phyloP scores from a whole-genome alignment of 1,140 invertebrate genomes.

The Scaptomyza montana region DNA sequence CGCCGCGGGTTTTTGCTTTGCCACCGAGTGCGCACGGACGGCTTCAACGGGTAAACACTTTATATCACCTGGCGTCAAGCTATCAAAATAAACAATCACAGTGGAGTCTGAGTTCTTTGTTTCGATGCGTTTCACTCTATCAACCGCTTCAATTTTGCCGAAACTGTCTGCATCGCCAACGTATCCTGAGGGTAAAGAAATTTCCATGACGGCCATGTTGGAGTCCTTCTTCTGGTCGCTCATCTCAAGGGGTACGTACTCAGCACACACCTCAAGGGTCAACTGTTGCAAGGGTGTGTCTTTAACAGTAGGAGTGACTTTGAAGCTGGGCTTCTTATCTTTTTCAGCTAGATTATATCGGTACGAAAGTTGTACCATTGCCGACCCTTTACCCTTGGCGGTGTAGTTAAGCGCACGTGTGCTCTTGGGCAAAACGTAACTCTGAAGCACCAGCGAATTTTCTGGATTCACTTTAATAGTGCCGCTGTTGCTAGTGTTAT shows the following conservation, averaged over 20 bases:
- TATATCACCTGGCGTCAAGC: slow-evolving; percentile 87
- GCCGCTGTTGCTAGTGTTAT: slow-evolving; percentile 74
- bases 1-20: slow-evolving; percentile 92
- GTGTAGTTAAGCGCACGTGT: slow-evolving; percentile 85
- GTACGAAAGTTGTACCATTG: slow-evolving; percentile 91
- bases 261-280: slow-evolving; percentile 89
- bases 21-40: slow-evolving; percentile 92
- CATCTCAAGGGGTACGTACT: slow-evolving; percentile 55
- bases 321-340: slow-evolving; percentile 91
- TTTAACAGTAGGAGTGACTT: slow-evolving; percentile 90
- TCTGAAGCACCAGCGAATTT: slow-evolving; percentile 84
- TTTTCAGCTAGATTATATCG: slow-evolving; percentile 92
- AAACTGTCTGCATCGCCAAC: slow-evolving; percentile 84
- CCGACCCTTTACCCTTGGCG: slow-evolving; percentile 90
- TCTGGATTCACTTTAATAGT: slow-evolving; percentile 81
- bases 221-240: slow-evolving; percentile 83
- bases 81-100: slow-evolving; percentile 93
- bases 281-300: slow-evolving; percentile 89
- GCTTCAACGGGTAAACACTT: slow-evolving; percentile 94
- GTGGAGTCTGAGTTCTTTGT: slow-evolving; percentile 90
- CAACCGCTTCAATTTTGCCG: slow-evolving; percentile 51
- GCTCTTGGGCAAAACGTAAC: slow-evolving; percentile 70
- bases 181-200: slow-evolving; percentile 93
- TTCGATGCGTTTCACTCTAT: slow-evolving; percentile 87
- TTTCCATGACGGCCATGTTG: slow-evolving; percentile 96